These are phyloP conservation scores for Microtus oregoni DNA, from an alignment of 2,113 vertebrate genomes.

Conservation along the genomic window DNA sequence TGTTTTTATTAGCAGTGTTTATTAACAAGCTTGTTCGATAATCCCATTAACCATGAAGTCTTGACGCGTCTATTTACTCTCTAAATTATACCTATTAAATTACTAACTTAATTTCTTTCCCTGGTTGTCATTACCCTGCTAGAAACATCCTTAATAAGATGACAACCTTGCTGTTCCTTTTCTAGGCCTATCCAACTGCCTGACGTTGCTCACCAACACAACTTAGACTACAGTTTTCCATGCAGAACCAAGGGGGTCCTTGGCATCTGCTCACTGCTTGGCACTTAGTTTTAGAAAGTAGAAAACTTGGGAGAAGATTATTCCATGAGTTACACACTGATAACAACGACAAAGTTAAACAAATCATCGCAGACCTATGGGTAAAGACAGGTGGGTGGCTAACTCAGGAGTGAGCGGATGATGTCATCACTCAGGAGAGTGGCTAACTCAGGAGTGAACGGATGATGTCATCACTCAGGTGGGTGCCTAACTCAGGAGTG, in stretches of 20 bases:
- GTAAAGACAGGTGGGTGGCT: not conserved
- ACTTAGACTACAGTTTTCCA: not conserved
- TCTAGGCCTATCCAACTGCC: conserved; percentile 7
- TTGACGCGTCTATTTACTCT: conserved; percentile 69
- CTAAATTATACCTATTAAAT: conserved; percentile 65
- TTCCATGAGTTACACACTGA: not conserved
- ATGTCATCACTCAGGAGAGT: not conserved
- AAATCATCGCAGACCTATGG: not conserved
- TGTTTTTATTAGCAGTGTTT: conserved; percentile 81
- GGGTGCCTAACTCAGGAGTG: no score
- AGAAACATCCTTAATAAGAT: conserved; percentile 32
- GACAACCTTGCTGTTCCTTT: conserved; percentile 50
- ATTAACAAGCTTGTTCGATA: conserved; percentile 74
- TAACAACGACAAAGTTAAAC: not conserved
- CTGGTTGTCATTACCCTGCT: conserved; percentile 20
- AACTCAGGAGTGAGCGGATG: not conserved
- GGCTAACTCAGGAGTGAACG: no score
- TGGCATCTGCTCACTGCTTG: not conserved
- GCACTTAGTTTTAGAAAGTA: conserved; percentile 16
- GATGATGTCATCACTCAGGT: no score
- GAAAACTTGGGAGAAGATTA: not conserved
- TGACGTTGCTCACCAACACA: conserved; percentile 16
- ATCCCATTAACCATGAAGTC: conserved; percentile 62
- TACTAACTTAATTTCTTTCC: conserved; percentile 49
- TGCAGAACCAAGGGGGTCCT: not conserved